Evolutionary conservation across 2,888 invertebrate genomes (phyloP), one percentile per base, ranked within the genome.

Genomic region (Drosophila crucigera): DNA sequence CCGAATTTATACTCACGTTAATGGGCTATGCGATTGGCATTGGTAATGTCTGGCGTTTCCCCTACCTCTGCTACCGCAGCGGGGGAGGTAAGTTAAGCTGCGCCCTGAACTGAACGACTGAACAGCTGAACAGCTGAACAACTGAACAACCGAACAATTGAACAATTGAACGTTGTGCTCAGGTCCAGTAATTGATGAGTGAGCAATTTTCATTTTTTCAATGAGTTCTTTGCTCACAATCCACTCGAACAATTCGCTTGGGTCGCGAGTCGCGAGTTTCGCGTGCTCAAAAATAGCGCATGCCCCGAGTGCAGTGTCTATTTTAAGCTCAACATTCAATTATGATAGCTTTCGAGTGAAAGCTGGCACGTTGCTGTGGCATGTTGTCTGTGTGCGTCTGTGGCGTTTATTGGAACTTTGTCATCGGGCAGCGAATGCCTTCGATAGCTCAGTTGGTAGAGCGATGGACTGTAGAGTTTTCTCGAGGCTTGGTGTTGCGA

Each of bases 1-100:
- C 95, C 22, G 97, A 97, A 93, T 97, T 97, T 92, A 93, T 97
- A 43, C 94, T 97, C 65, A 96, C 97, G 33, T 97, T 97, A 86
- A 95, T 97, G 61, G 97, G 97, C 31, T 97, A 97, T 89, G 97
- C 97, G 7, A 97, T 97, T 61, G 97, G 97, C 55, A 96, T 97
- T 69, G 97, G 97, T 68, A 97, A 97, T 92, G 95, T 97, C 16
- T 97, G 97, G 97, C 94, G 97, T 77, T 97, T 97, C 93, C 97
- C 97, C 0, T 97, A 97, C 92, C 94, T 97, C 67, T 97, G 97
- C 91, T 97, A 97, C 92, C 95, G 96, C 89, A 97, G 97, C 93
- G 97, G 97, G 22, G 97, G 97, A 92, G 97, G 97, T 92, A 82
- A 89, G 91, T 84, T 84, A n/a, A 49, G 4, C 14, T 22, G 47